Evolutionary conservation across 2,888 invertebrate genomes (phyloP).

Genomic region (Peribatodes rhomboidaria): DNA sequence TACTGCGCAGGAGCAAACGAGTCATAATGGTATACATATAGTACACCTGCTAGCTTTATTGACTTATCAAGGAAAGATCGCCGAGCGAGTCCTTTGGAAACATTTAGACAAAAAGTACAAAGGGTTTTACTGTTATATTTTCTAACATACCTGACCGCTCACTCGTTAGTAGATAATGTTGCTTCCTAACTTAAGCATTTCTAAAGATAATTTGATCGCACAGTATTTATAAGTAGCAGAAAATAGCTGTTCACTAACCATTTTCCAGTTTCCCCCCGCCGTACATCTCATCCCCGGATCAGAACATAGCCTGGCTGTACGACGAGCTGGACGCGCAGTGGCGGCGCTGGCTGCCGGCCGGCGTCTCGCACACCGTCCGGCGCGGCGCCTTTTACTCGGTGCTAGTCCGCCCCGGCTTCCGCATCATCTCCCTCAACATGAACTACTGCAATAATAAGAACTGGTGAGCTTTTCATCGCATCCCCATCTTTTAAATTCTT

Average conservation of each 20-base stretch:
- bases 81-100: too few relatives aligned
- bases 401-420: constrained; percentile 94
- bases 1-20: too few relatives aligned
- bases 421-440: constrained; percentile 97
- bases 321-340: constrained; percentile 95
- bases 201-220: not conserved
- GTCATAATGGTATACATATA: too few relatives aligned
- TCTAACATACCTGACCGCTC: not conserved
- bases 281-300: constrained; percentile 92
- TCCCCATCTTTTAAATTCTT: not conserved
- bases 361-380: constrained; percentile 94
- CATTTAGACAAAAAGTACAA: too few relatives aligned
- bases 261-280: constrained; percentile 93
- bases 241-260: constrained; percentile 13
- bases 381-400: constrained; percentile 97
- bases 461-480: constrained; percentile 86
- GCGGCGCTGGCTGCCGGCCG: constrained; percentile 96
- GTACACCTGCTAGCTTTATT: too few relatives aligned
- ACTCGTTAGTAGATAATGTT: not conserved
- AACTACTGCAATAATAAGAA: constrained; percentile 98
- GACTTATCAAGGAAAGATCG: too few relatives aligned
- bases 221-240: not conserved
- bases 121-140: too few relatives aligned
- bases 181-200: not conserved
- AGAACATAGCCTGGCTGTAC: constrained; percentile 96